phyloP scores from a whole-genome alignment of 53 echinoderm and acorn worm genomes.

The Henricia sp. region DNA sequence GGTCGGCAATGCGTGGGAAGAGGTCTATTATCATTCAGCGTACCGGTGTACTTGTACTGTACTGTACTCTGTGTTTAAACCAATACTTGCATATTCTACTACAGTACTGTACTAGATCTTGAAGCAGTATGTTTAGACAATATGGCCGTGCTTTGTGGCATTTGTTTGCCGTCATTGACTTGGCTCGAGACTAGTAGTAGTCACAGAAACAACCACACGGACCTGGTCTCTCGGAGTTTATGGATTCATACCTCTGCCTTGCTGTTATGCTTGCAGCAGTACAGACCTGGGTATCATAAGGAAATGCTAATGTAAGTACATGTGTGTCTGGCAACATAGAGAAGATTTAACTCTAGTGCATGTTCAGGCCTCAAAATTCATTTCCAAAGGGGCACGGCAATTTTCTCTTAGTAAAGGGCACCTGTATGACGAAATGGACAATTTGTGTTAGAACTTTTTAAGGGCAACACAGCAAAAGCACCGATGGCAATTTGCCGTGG shows the following conservation, averaged over 20 bases:
- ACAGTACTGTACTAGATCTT: background rate
- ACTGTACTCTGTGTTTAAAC: background rate
- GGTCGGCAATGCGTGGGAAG: too few relatives aligned
- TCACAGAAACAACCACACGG: too few relatives aligned
- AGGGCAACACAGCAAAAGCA: too few relatives aligned
- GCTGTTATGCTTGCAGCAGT: background rate
- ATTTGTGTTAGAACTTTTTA: too few relatives aligned
- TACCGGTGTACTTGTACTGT: background rate
- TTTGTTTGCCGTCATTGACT: background rate
- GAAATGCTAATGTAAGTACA: background rate
- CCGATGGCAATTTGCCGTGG: too few relatives aligned
- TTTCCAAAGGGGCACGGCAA: too few relatives aligned
- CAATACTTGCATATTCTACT: background rate
- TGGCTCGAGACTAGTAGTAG: background rate
- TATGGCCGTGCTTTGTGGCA: slow-evolving; percentile 5
- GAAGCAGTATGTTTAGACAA: background rate
- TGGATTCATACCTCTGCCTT: background rate
- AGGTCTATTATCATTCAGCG: too few relatives aligned
- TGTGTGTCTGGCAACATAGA: background rate
- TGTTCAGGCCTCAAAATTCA: too few relatives aligned
- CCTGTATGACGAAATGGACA: too few relatives aligned
- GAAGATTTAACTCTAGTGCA: background rate
- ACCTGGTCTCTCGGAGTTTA: background rate
- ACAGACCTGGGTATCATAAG: background rate
- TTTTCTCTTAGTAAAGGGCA: too few relatives aligned